These are phyloP conservation scores for Stenolophus ochropezus DNA, from an alignment of 2,888 invertebrate genomes.

Conservation along the genomic window DNA sequence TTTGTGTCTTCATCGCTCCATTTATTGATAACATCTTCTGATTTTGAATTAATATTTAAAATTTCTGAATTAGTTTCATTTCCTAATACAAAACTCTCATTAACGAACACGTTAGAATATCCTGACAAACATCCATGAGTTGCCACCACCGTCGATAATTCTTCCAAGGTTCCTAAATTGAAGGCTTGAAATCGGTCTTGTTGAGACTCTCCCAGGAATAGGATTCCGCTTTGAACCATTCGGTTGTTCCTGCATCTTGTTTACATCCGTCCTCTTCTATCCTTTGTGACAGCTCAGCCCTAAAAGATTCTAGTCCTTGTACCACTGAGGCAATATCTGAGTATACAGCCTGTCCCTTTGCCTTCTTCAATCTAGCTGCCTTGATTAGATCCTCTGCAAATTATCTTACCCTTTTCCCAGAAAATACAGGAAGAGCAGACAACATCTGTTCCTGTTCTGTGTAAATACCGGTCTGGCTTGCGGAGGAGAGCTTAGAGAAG, in stretches of 20 bases:
- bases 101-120: too few relatives aligned
- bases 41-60: too few relatives aligned
- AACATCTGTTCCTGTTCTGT: background rate
- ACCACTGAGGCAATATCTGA: background rate
- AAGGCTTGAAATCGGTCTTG: too few relatives aligned
- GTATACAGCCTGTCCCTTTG: background rate
- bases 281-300: background rate
- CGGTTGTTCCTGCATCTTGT: background rate
- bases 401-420: background rate
- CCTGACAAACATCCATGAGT: too few relatives aligned
- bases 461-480: background rate
- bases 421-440: slow-evolving; percentile 14
- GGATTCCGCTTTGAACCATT: background rate
- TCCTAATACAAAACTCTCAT: too few relatives aligned
- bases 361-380: background rate
- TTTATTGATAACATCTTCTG: too few relatives aligned
- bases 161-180: too few relatives aligned
- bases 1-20: too few relatives aligned
- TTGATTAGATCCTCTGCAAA: background rate
- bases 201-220: too few relatives aligned
- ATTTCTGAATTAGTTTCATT: too few relatives aligned
- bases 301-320: background rate
- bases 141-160: too few relatives aligned
- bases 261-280: background rate
- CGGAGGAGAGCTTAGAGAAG: background rate